Conservation (phyloP, 1,140 invertebrate genomes). For the Heterodera schachtii region DNA sequence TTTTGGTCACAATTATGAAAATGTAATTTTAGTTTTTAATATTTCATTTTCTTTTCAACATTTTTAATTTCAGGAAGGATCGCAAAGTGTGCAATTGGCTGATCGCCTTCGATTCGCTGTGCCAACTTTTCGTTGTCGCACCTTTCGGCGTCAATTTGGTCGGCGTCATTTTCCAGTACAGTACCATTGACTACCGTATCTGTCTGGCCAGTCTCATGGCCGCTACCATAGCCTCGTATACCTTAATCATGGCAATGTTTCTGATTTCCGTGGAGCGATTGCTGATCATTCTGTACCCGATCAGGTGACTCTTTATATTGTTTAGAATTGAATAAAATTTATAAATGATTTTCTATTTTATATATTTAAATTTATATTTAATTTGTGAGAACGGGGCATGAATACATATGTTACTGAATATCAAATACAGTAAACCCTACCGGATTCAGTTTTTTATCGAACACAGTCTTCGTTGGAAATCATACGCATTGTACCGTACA, state of each 20-base stretch:
- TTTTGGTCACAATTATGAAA: neutral
- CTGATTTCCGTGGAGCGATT: constrained; percentile 16
- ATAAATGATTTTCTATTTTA: no score
- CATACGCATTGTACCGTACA: no score
- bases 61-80: neutral
- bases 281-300: constrained; percentile 20
- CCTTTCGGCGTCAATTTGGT: constrained; percentile 13
- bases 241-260: constrained; percentile 18
- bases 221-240: constrained; percentile 9
- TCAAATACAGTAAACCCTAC: no score
- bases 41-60: neutral
- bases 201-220: constrained; percentile 4
- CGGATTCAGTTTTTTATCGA: no score
- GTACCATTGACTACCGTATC: constrained; percentile 4
- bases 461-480: no score
- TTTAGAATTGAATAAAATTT: no score
- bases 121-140: neutral
- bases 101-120: constrained; percentile 24
- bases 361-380: no score
- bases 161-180: neutral
- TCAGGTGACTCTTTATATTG: neutral
- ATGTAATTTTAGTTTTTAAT: neutral
- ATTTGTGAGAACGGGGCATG: no score
- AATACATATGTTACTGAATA: no score
- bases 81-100: constrained; percentile 25